These are phyloP conservation scores for Physella acuta DNA, from an alignment of 1,140 invertebrate genomes.

Conservation along the genomic window DNA sequence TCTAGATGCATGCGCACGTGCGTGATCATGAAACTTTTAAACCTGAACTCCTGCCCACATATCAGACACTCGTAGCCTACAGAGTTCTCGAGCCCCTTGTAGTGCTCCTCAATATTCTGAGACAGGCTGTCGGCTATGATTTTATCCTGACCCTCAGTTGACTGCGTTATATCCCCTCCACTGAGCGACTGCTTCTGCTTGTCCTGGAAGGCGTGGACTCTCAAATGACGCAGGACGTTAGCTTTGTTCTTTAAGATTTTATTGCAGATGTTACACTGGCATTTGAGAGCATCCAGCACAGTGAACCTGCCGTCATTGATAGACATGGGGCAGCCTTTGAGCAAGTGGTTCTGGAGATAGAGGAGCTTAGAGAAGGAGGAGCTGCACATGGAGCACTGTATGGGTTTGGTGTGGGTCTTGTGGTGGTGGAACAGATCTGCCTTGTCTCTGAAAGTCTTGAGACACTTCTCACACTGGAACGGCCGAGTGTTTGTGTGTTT, in stretches of 20 bases:
- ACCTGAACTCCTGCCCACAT: conserved; percentile 19
- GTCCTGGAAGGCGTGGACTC: conserved; percentile 20
- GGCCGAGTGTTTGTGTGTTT: conserved; percentile 20
- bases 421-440: conserved; percentile 19
- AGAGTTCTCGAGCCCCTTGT: conserved; percentile 13
- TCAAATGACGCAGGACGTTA: conserved; percentile 15
- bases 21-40: conserved; percentile 21
- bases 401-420: conserved; percentile 25
- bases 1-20: conserved; percentile 24
- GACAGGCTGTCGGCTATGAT: not conserved
- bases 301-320: conserved; percentile 13
- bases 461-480: conserved; percentile 17
- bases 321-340: conserved; percentile 14
- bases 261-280: conserved; percentile 19
- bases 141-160: not conserved
- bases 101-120: conserved; percentile 13
- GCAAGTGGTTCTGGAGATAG: conserved; percentile 20
- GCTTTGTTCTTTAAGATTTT: conserved; percentile 21
- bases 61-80: conserved; percentile 15
- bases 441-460: conserved; percentile 17
- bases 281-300: conserved; percentile 9
- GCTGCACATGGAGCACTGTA: conserved; percentile 10
- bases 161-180: not conserved
- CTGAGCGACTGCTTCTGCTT: not conserved
- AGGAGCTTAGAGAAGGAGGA: conserved; percentile 17